Base-by-base conservation (phyloP, 2,113 vertebrate species). In the Acinonyx jubatus region DNA sequence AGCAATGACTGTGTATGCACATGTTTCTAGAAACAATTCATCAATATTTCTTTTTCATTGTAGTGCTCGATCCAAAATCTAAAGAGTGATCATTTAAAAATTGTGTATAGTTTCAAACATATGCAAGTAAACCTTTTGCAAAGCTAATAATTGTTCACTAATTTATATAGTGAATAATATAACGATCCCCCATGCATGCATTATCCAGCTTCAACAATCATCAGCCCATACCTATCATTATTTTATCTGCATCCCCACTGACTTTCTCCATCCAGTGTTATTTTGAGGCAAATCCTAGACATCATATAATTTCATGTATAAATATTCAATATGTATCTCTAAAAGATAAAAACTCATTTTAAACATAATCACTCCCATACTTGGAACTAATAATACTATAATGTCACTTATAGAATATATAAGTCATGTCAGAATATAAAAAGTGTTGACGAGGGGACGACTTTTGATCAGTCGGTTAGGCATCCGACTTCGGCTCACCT, bases 21-120 rank as follows among this genome's bases (percentile, higher is more conserved):
- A 27, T 80, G 89, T 92, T 94, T 78, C 57, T 55, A 85, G 68
- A 93, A 91, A 85, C 4, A 81, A 48, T 81, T 71, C 38, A 80
- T 48, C 48, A 89, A 4, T 45, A 74, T 89, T 86, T 89, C 36
- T 88, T 96, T 93, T 96, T 94, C 23, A 33, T 31, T 57, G 55
- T 4, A 84, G 29, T 65, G 52, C 4, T 82, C 19, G 76, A 71
- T 13, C 55, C 31, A 31, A 89, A 83, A 68, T 81, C 63, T 61
- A 91, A 89, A 94, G 48, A 38, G 45, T 73, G 12, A 81, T 66
- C 31, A 82, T 52, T 95, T 95, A 29, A 27, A 87, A 96, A 55
- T 73, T 79, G 41, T 14, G 23, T 96, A 73, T 94, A 94, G 89
- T 96, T 96, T 96, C 74, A 96, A 95, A 92, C 23, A 84, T 50